These are phyloP conservation scores for Plecotus auritus DNA, from an alignment of 2,113 vertebrate genomes.

Conservation along the genomic window DNA sequence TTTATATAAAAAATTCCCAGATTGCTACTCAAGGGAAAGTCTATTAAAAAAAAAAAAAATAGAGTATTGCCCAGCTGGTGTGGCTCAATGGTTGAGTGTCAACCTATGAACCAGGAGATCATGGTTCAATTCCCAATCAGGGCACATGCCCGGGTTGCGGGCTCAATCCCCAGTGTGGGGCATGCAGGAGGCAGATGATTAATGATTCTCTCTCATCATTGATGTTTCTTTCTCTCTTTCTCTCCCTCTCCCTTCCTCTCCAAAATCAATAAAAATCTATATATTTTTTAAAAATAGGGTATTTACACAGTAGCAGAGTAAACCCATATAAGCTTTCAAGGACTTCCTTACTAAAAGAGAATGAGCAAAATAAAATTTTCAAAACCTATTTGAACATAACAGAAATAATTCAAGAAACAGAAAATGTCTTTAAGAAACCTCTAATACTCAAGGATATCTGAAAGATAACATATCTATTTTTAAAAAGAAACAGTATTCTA, in stretches of 20 bases:
- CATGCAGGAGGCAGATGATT: too few relatives aligned
- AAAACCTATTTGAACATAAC: neutral
- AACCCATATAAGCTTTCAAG: neutral
- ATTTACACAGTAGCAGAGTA: neutral
- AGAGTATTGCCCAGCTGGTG: too few relatives aligned
- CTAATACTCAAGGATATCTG: neutral
- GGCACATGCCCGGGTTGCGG: too few relatives aligned
- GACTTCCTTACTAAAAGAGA: constrained; percentile 7
- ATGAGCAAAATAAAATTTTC: neutral
- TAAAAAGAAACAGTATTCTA: neutral
- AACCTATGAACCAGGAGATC: too few relatives aligned
- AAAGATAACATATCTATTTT: neutral
- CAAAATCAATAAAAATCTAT: too few relatives aligned
- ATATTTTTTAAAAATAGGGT: neutral
- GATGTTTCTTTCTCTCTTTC: too few relatives aligned
- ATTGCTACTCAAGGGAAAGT: neutral
- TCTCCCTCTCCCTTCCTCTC: too few relatives aligned
- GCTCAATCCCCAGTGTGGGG: too few relatives aligned
- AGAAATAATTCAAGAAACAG: neutral
- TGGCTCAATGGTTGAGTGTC: too few relatives aligned
- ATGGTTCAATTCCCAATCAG: too few relatives aligned
- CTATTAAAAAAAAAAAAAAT: neutral
- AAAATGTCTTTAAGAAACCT: neutral
- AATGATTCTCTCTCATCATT: too few relatives aligned
- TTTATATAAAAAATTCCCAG: neutral